Evolutionary conservation across 2,113 vertebrate genomes (phyloP), one percentile per base, ranked within the genome.

Genomic region (Anoplopoma fimbria): DNA sequence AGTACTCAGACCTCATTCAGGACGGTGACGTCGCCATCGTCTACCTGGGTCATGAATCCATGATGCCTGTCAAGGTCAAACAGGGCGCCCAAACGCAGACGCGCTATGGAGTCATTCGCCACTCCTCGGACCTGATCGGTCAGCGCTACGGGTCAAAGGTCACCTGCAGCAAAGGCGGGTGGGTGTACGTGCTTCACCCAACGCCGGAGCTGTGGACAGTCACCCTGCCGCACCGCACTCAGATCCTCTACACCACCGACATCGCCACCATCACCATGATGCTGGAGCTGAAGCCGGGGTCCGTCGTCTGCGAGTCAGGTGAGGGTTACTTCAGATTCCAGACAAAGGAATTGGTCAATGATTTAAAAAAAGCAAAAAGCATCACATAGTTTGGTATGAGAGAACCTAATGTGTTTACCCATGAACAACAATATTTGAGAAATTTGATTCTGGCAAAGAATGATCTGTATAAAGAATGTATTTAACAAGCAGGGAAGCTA

Each of bases 201-300:
- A 99, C 98, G 0, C 97, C 97, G 0, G 98, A 99, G 79, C 94
- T 99, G 63, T 99, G 98, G 98, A 99, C 98, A 0, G 89, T 98
- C 82, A 96, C 96, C 81, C 95, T 99, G 77, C 97, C 97, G 0
- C 98, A 99, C 87, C 97, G 98, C 86, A 99, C 98, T 0, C 98
- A 99, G 92, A 99, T 99, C 87, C 96, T 99, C 17, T 99, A 99
- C 93, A 97, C 97, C 75, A 97, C 98, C 0, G 98, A 99, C 92
- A 99, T 99, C 51, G 96, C 98, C 65, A 94, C 96, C 77, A 96
- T 99, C 92, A 98, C 97, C 80, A 97, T 99, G 96, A 99, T 99
- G 98, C 91, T 99, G 90, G 98, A 99, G 82, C 95, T 99, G 82
- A 98, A 97, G 87, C 98, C 98, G 0, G 98, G 98, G 53, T 97